These are phyloP conservation scores for Sciurus niger DNA, from an alignment of 2,113 vertebrate genomes.

Conservation along the genomic window DNA sequence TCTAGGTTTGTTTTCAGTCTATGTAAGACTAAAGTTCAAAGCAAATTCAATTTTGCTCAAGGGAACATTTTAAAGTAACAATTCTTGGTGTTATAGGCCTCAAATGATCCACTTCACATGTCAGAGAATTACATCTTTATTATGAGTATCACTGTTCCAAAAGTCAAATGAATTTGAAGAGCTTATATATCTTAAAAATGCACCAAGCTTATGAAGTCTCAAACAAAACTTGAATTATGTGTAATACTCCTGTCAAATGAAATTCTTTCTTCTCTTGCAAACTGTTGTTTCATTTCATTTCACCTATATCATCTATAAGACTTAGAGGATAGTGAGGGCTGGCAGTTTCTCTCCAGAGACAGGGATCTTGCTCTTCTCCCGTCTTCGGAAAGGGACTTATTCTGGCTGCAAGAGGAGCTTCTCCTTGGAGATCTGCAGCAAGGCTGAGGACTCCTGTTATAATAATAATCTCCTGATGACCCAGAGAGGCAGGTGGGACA, in stretches of 20 bases:
- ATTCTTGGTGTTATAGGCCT: constrained; percentile 85
- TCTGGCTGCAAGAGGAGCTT: constrained; percentile 97
- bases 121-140: constrained; percentile 90
- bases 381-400: constrained; percentile 97
- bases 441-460: constrained; percentile 92
- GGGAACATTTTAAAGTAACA: constrained; percentile 87
- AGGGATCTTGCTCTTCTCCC: constrained; percentile 95
- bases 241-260: constrained; percentile 88
- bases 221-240: constrained; percentile 91
- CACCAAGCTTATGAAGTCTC: constrained; percentile 89
- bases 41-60: constrained; percentile 70
- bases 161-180: constrained; percentile 87
- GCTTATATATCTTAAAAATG: constrained; percentile 92
- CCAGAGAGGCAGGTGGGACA: constrained; percentile 94
- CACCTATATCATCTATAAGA: constrained; percentile 95
- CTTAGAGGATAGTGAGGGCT: constrained; percentile 94
- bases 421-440: constrained; percentile 96
- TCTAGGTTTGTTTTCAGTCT: constrained; percentile 70
- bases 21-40: constrained; percentile 53
- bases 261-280: constrained; percentile 85
- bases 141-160: constrained; percentile 86
- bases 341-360: constrained; percentile 95
- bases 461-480: constrained; percentile 94
- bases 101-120: constrained; percentile 87
- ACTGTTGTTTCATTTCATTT: constrained; percentile 91